Evolutionary conservation across 1,140 invertebrate genomes (phyloP).

Genomic region (Lysiphlebus fabarum): DNA sequence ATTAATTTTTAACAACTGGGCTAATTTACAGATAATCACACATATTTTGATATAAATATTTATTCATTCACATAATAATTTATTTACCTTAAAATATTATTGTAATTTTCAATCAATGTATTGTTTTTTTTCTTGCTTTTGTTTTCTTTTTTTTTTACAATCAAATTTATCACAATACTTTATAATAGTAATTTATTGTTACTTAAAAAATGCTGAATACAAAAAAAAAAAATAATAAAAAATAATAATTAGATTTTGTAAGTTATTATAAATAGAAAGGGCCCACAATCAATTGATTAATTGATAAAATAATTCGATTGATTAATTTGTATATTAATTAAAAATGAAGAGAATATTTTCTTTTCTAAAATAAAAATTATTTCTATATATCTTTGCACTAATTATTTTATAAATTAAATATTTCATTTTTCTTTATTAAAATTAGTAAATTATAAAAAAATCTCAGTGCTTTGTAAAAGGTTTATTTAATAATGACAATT

Average conservation of each 20-base stretch:
- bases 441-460: neutral
- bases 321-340: conserved; percentile 1
- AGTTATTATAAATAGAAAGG: too few species aligned
- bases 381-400: too few species aligned
- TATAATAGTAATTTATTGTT: conserved; percentile 18
- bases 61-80: conserved; percentile 49
- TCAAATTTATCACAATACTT: conserved; percentile 14
- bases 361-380: too few species aligned
- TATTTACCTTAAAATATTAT: conserved; percentile 50
- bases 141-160: neutral
- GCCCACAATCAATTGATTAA: too few species aligned
- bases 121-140: too few species aligned
- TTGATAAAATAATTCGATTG: too few species aligned
- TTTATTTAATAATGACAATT: neutral
- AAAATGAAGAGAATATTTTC: too few species aligned
- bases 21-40: conserved; percentile 45
- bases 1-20: conserved; percentile 29
- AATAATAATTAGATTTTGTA: too few species aligned
- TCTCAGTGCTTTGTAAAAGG: too few species aligned
- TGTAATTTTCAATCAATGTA: conserved; percentile 28
- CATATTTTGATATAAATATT: conserved; percentile 51
- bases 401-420: neutral
- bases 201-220: conserved; percentile 13
- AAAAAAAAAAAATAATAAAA: too few species aligned
- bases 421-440: neutral